phyloP scores from a whole-genome alignment of 2,797 vertebrate genomes.

The Dicrostonyx torquatus region DNA sequence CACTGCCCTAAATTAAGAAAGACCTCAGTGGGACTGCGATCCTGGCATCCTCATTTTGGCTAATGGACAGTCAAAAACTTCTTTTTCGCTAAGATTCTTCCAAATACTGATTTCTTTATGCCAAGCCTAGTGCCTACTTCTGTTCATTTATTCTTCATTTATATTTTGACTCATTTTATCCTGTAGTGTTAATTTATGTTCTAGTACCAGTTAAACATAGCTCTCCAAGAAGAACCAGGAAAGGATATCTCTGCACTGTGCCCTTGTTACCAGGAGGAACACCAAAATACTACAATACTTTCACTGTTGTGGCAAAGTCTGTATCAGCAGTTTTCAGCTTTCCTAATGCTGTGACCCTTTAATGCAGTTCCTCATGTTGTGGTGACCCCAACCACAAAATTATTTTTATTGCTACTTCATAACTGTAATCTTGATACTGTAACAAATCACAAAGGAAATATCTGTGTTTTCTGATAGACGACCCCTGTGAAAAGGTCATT shows the following conservation, averaged over 20 bases:
- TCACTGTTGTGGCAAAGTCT: background rate
- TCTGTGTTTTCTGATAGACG: background rate
- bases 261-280: conserved; percentile 13
- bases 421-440: background rate
- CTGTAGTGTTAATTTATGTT: conserved; percentile 15
- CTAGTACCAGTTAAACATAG: conserved; percentile 29
- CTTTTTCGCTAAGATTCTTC: conserved; percentile 62
- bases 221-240: background rate
- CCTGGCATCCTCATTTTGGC: conserved; percentile 57
- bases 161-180: conserved; percentile 8
- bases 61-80: conserved; percentile 52
- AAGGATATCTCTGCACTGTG: background rate
- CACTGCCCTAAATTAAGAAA: conserved; percentile 70
- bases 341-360: background rate
- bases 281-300: background rate
- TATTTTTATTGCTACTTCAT: background rate
- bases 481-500: background rate
- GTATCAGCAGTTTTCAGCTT: background rate
- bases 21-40: conserved; percentile 54
- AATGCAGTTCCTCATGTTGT: background rate
- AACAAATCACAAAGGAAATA: background rate
- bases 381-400: background rate
- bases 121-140: conserved; percentile 15
- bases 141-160: conserved; percentile 33
- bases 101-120: conserved; percentile 44